Percentiles rank a stretch among this genome's conserved stretches.
phyloP scores from a whole-genome alignment of 2,797 vertebrate species.

The Ibycter americanus region DNA sequence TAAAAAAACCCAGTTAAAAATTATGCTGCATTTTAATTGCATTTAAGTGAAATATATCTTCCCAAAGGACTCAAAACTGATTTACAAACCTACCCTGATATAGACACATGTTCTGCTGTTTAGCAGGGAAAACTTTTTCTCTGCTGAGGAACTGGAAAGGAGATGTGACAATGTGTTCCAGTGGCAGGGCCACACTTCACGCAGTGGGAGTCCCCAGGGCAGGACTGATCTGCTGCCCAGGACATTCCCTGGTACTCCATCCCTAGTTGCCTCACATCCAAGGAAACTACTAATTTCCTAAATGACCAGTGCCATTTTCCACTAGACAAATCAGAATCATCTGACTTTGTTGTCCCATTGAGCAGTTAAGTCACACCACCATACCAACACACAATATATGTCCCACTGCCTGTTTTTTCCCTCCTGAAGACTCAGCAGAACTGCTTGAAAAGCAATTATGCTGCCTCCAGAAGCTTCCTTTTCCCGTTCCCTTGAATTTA shows the following conservation, averaged over 20 bases:
- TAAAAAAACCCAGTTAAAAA: neutral
- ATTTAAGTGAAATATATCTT: neutral
- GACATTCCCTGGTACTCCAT: neutral
- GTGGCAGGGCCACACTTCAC: neutral
- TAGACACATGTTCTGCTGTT: neutral
- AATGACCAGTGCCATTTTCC: neutral
- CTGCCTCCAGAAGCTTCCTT: neutral
- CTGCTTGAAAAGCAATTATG: neutral
- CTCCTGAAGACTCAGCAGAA: neutral
- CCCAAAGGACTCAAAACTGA: neutral
- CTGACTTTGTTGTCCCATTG: neutral
- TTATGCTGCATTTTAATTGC: neutral
- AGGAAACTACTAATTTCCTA: neutral
- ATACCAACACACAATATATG: neutral
- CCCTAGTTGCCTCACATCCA: neutral
- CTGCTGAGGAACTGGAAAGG: neutral
- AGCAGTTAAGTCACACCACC: neutral
- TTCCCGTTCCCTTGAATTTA: neutral
- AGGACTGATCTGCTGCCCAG: neutral
- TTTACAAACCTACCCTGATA: neutral
- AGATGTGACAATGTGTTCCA: neutral
- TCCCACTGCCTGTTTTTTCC: neutral
- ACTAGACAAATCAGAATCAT: neutral
- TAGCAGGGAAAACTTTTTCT: neutral
- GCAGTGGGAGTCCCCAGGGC: accelerated